Base-by-base conservation (phyloP, 2,797 vertebrate genomes). In the Gadopsis bispinosus region DNA sequence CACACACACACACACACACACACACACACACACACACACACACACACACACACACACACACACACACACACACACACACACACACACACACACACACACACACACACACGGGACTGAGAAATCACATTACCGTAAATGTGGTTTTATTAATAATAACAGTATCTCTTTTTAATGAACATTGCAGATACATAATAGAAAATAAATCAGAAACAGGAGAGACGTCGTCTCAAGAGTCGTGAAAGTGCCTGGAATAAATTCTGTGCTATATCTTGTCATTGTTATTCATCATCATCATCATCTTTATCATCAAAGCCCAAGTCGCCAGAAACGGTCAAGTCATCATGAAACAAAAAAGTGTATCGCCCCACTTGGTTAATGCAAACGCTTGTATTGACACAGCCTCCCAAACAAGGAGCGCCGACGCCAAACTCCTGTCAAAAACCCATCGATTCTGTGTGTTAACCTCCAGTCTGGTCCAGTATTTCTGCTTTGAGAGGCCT, bases 211-310 rank as follows among this genome's bases (percentile, higher is more conserved):
- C 90, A 86, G 90, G 87, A 92, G 90, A 92, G 91, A 93, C 89
- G 89, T 92, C 50, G 93, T 95, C 95, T 96, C 95, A 93, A 88
- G 94, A 97, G 95, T 96, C 90, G 96, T 97, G 96, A 97, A 97
- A 97, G 95, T 97, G 96, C 96, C 96, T 96, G 96, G 95, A 92
- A 94, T 94, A 91, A 88, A n/a, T 89, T 95, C 93, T 95, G 95
- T 95, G 95, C 95, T 95, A 91, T 95, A 92, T 94, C 92, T 92
- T 83, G 84, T 94, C 85, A 81, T 86, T 86, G 76, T 90, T 91
- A 77, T 84, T 89, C 59, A 56, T 89, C 73, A 62, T 77, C 69
- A 17, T 72, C 68, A 16, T 75, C 83, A 22, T 81, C 82, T 22
- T 53, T 6, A 51, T 82, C 84, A 12, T 47, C 86, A 89, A 87